Percentiles rank a stretch among this genome's conserved stretches.
These are phyloP conservation scores for Netelia virgata DNA, from an alignment of 2,888 invertebrate genomes.

Conservation along the genomic window DNA sequence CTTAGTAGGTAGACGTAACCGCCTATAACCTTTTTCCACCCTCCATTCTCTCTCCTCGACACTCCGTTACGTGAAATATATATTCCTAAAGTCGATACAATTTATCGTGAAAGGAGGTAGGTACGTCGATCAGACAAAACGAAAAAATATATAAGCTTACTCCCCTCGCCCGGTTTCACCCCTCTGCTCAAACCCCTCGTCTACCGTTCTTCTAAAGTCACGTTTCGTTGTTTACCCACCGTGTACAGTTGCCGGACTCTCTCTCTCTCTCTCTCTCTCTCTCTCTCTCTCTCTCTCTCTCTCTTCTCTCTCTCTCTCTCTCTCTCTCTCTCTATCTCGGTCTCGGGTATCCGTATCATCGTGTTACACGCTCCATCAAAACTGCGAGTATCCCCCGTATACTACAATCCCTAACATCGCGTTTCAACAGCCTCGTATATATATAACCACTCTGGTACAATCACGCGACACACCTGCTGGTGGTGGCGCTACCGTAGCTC, in stretches of 20 bases:
- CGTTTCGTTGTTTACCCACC: constrained; percentile 8
- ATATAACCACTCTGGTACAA: constrained; percentile 22
- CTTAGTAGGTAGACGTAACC: neutral
- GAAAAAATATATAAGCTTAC: neutral
- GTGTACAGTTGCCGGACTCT: constrained; percentile 31
- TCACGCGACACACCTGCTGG: constrained; percentile 39
- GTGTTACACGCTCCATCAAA: constrained; percentile 69
- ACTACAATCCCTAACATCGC: neutral
- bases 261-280: neutral
- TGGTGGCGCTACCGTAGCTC: neutral
- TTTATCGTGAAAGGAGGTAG: neutral
- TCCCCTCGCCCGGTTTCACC: neutral
- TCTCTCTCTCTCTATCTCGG: neutral
- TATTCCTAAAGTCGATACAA: constrained; percentile 10
- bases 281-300: constrained; percentile 15
- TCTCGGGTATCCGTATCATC: constrained; percentile 64
- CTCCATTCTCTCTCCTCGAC: neutral
- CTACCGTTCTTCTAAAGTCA: constrained; percentile 11
- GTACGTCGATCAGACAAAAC: neutral
- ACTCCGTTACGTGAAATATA: neutral
- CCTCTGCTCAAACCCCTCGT: neutral
- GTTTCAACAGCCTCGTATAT: constrained; percentile 3
- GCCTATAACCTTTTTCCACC: neutral
- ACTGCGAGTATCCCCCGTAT: constrained; percentile 45
- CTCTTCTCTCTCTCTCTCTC: neutral